Evolutionary conservation across 2,797 vertebrate genomes (phyloP), one percentile per base, ranked within the genome.

Genomic region (Syngnathus acus): DNA sequence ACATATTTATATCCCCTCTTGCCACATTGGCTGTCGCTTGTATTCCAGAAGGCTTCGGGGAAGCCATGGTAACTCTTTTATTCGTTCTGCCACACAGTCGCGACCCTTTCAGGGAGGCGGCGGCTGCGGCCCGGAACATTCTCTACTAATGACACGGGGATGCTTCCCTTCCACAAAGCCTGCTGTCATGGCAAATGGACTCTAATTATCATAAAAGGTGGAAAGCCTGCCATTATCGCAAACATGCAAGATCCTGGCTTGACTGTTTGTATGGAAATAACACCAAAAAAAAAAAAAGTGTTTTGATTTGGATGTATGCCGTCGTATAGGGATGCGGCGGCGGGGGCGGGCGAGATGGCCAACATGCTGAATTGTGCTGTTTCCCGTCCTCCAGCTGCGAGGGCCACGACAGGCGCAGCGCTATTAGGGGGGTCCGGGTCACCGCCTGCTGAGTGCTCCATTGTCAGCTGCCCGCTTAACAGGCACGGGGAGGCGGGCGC

Each of bases 341-440:
- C 38, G 61, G 68, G 74, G 72, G 70, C 5, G 64, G 64, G 66
- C 67, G 72, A 73, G 79, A 69, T 21, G 75, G 72, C 78, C 78
- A 78, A 82, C 81, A 77, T 69, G 79, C 81, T 50, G 64, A 67
- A 68, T 72, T 83, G 78, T 84, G 81, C 74, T 71, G 65, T 84
- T 87, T 88, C 83, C 84, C 88, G 83, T 80, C 51, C 74, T 85
- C 86, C 85, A 68, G 87, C 85, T 86, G 86, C 62, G 87, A 88
- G 84, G 82, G 77, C 84, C 72, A 72, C 0, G 80, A 77, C 81
- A 89, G 84, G 82, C 78, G 81, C 79, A 83, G 82, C 82, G 82
- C 86, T 87, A 88, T 90, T 88, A 89, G 83, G 87, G 32, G 87
- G 85, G 88, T 77, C 81, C 59, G 78, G 87, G 86, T 89, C 85